Conservation (phyloP, 2,888 invertebrate species). For the Pheosia tremula region DNA sequence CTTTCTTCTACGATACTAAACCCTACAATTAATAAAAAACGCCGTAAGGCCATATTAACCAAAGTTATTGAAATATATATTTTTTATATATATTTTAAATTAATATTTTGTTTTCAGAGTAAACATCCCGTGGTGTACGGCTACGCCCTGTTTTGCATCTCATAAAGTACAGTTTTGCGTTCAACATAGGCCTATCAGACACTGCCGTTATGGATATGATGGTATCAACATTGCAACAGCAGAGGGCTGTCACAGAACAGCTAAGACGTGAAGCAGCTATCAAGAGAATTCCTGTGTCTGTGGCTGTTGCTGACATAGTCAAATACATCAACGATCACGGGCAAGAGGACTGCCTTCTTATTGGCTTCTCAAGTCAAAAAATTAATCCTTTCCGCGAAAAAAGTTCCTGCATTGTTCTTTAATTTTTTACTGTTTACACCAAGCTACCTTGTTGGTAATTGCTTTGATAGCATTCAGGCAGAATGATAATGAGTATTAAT, state of each 20-base stretch:
- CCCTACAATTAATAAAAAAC: not conserved
- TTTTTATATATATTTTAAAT: not conserved
- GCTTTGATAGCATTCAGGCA: constrained; percentile 2
- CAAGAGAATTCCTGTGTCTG: constrained; percentile 93
- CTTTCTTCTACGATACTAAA: too few relatives aligned
- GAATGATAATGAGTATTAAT: not conserved
- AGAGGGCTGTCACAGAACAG: constrained; percentile 96
- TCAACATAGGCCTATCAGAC: constrained; percentile 94
- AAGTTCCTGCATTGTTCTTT: constrained; percentile 93
- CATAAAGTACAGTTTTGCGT: constrained; percentile 66
- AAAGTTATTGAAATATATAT: not conserved
- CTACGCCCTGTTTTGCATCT: constrained; percentile 76
- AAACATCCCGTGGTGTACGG: constrained; percentile 49
- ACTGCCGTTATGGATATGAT: constrained; percentile 96
- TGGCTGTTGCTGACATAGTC: constrained; percentile 96
- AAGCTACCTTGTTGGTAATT: constrained; percentile 15
- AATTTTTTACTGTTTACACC: constrained; percentile 58
- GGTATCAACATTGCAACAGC: constrained; percentile 97
- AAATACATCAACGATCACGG: constrained; percentile 96
- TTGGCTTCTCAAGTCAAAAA: constrained; percentile 97
- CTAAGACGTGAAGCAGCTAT: constrained; percentile 95
- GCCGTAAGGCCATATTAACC: not conserved
- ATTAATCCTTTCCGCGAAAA: constrained; percentile 98
- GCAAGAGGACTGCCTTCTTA: constrained; percentile 96
- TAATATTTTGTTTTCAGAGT: constrained; percentile 38